Conservation (phyloP, 2,888 invertebrate genomes). For the Machimus rusticus region DNA sequence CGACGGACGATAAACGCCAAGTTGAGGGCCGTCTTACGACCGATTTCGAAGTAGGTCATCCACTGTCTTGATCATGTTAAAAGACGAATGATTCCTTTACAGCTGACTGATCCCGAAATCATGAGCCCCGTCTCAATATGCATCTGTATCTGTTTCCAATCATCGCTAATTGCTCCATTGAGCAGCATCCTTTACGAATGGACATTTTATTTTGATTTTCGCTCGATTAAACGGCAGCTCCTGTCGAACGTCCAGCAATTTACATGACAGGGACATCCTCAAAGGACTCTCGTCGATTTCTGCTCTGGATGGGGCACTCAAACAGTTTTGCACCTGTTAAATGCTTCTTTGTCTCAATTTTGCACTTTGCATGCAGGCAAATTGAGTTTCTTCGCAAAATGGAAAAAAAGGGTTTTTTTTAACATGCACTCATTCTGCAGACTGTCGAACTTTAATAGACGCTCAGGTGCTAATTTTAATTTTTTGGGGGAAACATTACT, state of each 20-base stretch:
- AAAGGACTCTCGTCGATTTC: not conserved
- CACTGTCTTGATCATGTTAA: not conserved
- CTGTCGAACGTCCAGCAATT: not conserved
- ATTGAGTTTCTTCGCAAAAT: not conserved
- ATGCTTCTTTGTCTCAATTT: not conserved
- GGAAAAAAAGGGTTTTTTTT: not conserved
- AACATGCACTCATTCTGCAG: not conserved
- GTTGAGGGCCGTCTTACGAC: not conserved
- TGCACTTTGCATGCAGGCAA: not conserved
- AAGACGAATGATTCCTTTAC: not conserved
- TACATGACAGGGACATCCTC: not conserved
- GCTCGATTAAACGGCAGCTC: not conserved
- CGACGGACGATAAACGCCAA: not conserved
- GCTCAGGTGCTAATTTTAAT: not conserved
- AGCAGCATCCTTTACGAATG: not conserved
- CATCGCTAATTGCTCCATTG: not conserved
- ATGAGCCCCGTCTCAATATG: not conserved
- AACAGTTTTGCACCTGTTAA: conserved; percentile 5
- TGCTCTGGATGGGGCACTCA: not conserved
- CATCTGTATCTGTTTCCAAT: not conserved
- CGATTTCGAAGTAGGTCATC: not conserved
- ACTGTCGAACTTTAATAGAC: not conserved
- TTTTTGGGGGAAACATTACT: not conserved
- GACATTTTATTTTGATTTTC: not conserved
- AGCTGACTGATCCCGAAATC: not conserved